Base-by-base conservation (phyloP, 2,113 vertebrate species). In the Lophura nycthemera region DNA sequence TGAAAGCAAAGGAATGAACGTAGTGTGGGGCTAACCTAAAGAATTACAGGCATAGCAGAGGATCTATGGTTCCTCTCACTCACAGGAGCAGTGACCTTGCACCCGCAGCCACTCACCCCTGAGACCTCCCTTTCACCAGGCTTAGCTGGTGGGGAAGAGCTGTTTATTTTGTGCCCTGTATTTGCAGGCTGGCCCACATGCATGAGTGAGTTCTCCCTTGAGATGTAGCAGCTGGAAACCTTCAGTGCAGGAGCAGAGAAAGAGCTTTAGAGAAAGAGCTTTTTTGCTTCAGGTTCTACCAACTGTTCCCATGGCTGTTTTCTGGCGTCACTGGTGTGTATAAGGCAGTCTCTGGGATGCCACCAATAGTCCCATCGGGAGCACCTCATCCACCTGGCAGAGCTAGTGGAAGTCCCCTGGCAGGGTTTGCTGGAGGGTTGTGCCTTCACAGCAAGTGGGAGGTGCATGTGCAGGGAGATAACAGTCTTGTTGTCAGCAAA, bases 1-100 rank as follows among this genome's bases (percentile, higher is more conserved):
- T 86, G 73, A 89, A 88, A 88, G 66, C 6, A 32, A 63, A 84
- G 67, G 61, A 29, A 77, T 93, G 75, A 94, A 92, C n/a, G 7
- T 82, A n/a, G 71, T 87, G 60, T 89, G 96, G 90, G n/a, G 92
- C 92, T 96, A 96, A 89, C 67, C 19, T 59, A 57, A 67, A 38
- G 74, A 75, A 94, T 42, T 77, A 73, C 90, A 83, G 64, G 57
- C 47, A 89, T 15, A 6, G 89, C 36, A 82, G 63, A 63, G 75
- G 73, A 75, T 72, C 88, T 71, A 4, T 63, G 78, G 84, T 96
- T 69, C 66, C 91, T 83, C 43, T 77, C 77, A 52, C 82, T 81
- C 70, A 67, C 67, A 67, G 71, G 69, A 87, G 59, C 15, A 40
- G 34, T 42, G 78, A 79, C 59, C 84, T 88, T 11, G n/a, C 47